Base-by-base conservation (phyloP, 64 coral and sea anemone genomes). In the Orbicella faveolata region DNA sequence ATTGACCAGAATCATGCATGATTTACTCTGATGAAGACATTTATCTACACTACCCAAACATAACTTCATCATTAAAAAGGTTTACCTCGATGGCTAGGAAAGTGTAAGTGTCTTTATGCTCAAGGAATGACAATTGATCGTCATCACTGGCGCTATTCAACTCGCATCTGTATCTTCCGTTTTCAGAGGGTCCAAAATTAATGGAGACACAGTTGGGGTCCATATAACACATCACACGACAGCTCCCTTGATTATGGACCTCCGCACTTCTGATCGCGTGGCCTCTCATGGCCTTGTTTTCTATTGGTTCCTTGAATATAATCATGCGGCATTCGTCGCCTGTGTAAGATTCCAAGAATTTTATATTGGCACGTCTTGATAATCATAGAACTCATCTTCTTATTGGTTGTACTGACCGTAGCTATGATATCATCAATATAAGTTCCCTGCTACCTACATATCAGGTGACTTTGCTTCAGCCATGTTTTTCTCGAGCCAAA, bases 151-250 rank as follows among this genome's bases (percentile, higher is more conserved):
- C 77, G 36, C 36, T 57, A 25, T 79, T 79, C 77, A 79, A 26
- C 77, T 79, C 77, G 30, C 77, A 79, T n/a, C 17, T 44, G 37
- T 57, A 51, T n/a, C 19, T 44, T 57, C 77, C 77, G 20, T 23
- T 23, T 34, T 51, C 9, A 51, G 20, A 10, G 3, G 76, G 33
- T 57, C 34, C 36, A 9, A 79, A 39, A 57, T 79, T 79, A 2
- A 79, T n/a, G 37, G 77, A 79, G 21, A 79, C 73, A 51, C 87
- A 89, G 8, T 79, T 79, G 39, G 37, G 77, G 3, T 79, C 52
- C 77, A 57, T 39, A 79, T 79, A 79, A n/a, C 77, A 79, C 77
- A 51, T 37, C 52, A 39, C 12, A 9, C 77, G 77, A 10, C 77
- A 79, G 16, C 6, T n/a, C 37, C 18, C 37, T 11, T 51, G 20